A percentile compares a stretch with the other conserved stretches of the same genome.
phyloP scores from a whole-genome alignment of 2,113 vertebrate genomes.

The Cyprinodon variegatus region DNA sequence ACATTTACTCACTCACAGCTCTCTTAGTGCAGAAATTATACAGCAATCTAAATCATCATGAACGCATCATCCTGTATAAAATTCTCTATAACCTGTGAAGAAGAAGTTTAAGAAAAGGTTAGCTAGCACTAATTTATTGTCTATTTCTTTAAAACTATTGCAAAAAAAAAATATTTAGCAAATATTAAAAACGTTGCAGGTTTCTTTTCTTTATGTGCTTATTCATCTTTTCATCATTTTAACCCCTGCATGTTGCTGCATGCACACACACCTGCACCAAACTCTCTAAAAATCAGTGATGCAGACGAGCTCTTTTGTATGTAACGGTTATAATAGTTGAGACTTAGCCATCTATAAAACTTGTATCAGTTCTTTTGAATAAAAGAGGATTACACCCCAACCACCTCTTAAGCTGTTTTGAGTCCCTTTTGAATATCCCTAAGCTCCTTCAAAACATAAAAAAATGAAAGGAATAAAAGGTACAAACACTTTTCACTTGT shows the following conservation, averaged over 20 bases:
- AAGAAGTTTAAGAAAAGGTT: background rate
- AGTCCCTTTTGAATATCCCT: background rate
- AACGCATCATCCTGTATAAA: conserved; percentile 30
- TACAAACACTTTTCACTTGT: conserved; percentile 26
- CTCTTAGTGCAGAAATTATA: conserved; percentile 39
- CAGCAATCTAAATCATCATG: conserved; percentile 36
- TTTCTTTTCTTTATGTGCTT: background rate
- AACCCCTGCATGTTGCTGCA: background rate
- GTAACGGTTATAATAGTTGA: background rate
- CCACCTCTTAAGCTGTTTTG: background rate
- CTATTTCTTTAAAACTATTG: background rate
- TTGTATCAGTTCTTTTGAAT: background rate
- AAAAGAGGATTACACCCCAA: background rate
- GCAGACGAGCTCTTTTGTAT: background rate
- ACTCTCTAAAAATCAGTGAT: background rate
- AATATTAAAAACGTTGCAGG: background rate
- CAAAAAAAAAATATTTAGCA: background rate
- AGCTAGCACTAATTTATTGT: conserved; percentile 5
- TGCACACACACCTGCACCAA: background rate
- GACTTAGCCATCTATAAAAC: background rate
- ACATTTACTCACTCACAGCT: conserved; percentile 41
- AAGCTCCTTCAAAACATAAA: conserved; percentile 23
- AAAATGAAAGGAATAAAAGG: conserved; percentile 18
- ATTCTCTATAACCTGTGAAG: conserved; percentile 3
- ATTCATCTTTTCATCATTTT: too few species aligned